phyloP scores from a whole-genome alignment of 2,113 vertebrate species.

The Cryptoleucopteryx plumbea region DNA sequence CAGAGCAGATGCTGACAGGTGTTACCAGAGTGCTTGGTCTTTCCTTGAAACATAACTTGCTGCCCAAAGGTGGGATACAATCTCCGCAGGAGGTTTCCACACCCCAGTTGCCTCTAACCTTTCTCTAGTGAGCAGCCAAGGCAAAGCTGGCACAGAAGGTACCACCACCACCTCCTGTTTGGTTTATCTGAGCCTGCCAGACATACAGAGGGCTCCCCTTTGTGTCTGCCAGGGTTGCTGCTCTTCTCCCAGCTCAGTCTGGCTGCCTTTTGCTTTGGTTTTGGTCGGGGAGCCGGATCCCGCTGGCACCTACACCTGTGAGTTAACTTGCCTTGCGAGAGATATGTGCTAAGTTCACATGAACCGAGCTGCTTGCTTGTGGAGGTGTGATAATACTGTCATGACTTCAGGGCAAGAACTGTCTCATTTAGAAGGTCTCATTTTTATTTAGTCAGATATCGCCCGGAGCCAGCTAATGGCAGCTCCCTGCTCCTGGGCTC shows the following conservation, averaged over 20 bases:
- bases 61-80: background rate
- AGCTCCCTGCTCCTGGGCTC: background rate
- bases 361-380: rapidly evolving
- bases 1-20: background rate
- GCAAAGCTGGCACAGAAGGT: rapidly evolving
- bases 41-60: background rate
- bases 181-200: background rate
- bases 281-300: background rate
- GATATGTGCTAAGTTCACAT: rapidly evolving
- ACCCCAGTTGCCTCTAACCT: background rate
- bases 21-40: background rate
- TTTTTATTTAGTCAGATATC: background rate
- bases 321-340: background rate
- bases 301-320: rapidly evolving
- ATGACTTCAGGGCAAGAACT: background rate
- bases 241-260: background rate
- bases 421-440: background rate
- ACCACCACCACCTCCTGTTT: background rate
- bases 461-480: background rate
- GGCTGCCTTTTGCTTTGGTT: background rate
- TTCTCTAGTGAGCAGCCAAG: rapidly evolving
- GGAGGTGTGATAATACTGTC: background rate
- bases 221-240: background rate
- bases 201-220: background rate
- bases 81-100: background rate